Percentiles rank a stretch among this genome's conserved stretches.
Evolutionary conservation across 2,888 invertebrate species (phyloP).

Genomic region (Leptinotarsa juncta): DNA sequence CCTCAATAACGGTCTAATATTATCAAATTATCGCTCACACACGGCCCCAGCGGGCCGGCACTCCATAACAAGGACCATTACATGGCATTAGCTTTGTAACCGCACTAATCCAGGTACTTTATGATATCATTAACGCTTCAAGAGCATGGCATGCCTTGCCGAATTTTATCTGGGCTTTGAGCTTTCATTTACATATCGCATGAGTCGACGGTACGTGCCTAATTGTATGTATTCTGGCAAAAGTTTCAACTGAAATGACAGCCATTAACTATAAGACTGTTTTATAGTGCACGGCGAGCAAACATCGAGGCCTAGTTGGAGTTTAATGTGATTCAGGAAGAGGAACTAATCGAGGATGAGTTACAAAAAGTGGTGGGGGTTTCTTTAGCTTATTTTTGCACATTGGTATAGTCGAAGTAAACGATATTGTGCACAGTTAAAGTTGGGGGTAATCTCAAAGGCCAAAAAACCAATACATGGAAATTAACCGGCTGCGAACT

Average conservation of each 20-base stretch:
- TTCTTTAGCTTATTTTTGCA: background rate
- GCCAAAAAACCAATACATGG: no score
- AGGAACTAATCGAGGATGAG: background rate
- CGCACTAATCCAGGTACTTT: constrained; percentile 63
- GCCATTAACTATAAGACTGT: constrained; percentile 39
- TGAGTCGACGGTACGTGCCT: constrained; percentile 60
- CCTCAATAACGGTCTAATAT: constrained; percentile 58
- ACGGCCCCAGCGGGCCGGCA: constrained; percentile 57
- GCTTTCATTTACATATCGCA: constrained; percentile 62
- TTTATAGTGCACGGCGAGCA: constrained; percentile 28
- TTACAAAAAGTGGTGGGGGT: background rate
- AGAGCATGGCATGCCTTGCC: constrained; percentile 62
- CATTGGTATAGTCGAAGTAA: no score
- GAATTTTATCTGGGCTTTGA: constrained; percentile 59
- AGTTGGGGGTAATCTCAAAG: no score
- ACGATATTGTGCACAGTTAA: no score
- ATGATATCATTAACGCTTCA: constrained; percentile 61
- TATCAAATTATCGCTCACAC: constrained; percentile 59
- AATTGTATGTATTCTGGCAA: constrained; percentile 49
- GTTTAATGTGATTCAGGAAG: constrained; percentile 20
- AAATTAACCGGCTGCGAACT: no score
- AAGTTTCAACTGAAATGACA: constrained; percentile 40
- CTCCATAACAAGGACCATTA: constrained; percentile 61
- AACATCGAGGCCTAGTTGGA: constrained; percentile 20
- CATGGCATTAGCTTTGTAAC: constrained; percentile 62